phyloP scores from a whole-genome alignment of 2,888 invertebrate species.

The Germaria angustata region DNA sequence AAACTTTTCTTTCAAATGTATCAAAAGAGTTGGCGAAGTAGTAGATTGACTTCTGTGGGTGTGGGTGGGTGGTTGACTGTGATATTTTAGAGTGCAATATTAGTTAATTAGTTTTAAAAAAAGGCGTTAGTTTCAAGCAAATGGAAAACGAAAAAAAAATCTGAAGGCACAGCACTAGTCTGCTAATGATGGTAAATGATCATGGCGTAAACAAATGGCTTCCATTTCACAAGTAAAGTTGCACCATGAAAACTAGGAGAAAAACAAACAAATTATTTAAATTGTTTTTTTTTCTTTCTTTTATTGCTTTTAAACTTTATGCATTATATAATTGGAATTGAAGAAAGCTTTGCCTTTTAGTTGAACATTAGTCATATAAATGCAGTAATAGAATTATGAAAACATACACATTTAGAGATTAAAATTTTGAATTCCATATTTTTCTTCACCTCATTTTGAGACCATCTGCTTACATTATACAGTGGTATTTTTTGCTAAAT shows the following conservation, averaged over 20 bases:
- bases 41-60: conserved; percentile 5
- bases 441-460: no score
- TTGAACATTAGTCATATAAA: no score
- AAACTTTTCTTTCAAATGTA: neutral
- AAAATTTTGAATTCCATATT: no score
- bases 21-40: neutral
- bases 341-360: no score
- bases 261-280: conserved; percentile 26
- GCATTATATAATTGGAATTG: no score
- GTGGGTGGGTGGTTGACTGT: conserved; percentile 1
- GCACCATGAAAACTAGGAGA: neutral
- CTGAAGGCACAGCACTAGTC: neutral
- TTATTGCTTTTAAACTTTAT: no score
- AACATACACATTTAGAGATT: no score
- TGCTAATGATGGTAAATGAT: conserved; percentile 31
- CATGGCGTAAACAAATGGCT: conserved; percentile 45
- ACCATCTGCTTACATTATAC: no score
- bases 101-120: conserved; percentile 46
- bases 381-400: no score
- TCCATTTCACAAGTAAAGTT: conserved; percentile 10
- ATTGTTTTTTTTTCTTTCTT: no score
- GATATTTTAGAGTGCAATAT: conserved; percentile 34
- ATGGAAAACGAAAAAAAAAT: neutral
- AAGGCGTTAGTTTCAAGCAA: conserved; percentile 41
- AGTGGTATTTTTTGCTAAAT: no score